Evolutionary conservation across 1,140 invertebrate genomes (phyloP), one percentile per base, ranked within the genome.

Genomic region (Solenopsis invicta): DNA sequence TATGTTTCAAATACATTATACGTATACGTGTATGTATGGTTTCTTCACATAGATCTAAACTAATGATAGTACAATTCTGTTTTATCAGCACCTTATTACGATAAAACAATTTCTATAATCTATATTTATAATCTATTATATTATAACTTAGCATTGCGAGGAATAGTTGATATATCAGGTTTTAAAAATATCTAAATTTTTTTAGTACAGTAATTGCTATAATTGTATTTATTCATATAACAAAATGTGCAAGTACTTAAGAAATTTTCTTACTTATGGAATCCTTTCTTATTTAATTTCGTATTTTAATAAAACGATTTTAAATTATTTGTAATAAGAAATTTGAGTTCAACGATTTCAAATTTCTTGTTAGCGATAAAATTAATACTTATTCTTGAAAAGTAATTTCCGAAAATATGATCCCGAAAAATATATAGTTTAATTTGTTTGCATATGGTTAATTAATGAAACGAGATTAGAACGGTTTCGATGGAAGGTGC

Each of bases 401-500:
- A 54, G 10, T 56, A 67, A 81, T 81, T 56, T 69, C 9, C 21
- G 48, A 69, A 69, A 67, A 29, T 29, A 29, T 2, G 29, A 29
- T 29, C 29, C 29, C 41, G 41, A 41, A 41, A 41, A 41, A 41
- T 41, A 41, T 41, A 4, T 41, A 4, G 5, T 29, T 29, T 29
- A 41, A 41, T 66, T 37, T 50, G 34, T 50, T 77, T 10, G 41
- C 34, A 29, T 29, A 69, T 48, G 21, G 34, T 56, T 67, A 71
- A 29, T 81, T 48, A 18, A 34, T 50, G 69, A 69, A 61, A 74
- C 61, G 41, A 75, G 52, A 62, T 74, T 61, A 62, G 54, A 34
- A 13, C n/a, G 34, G 41, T 84, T 84, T 75, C 67, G 41, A 13
- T 80, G 8, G 50, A 82, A 72, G 41, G 66, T 82, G 52, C 18